Evolutionary conservation across 2,888 invertebrate species (phyloP).

Genomic region (Drosophila melanocephala): DNA sequence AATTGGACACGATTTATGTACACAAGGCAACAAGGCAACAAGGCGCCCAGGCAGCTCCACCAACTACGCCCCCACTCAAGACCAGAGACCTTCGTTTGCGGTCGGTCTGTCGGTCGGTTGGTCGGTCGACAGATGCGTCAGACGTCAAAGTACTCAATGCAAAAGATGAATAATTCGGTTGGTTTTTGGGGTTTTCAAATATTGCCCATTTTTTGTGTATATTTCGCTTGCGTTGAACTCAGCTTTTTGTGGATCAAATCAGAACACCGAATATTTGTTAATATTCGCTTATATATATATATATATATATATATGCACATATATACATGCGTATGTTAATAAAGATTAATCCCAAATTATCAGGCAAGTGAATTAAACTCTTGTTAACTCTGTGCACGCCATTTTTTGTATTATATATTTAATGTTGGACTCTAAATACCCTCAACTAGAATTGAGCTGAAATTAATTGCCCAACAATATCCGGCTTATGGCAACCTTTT

Average conservation of each 20-base stretch:
- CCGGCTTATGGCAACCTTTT: too few species aligned
- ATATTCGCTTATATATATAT: conserved; percentile 1
- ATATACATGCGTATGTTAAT: not conserved
- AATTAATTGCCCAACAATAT: not conserved
- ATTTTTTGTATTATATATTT: conserved; percentile 13
- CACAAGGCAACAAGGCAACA: not conserved
- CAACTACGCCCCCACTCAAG: not conserved
- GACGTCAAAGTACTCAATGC: conserved; percentile 29
- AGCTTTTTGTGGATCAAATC: not conserved
- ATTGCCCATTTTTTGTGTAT: conserved; percentile 7
- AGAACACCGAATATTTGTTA: not conserved
- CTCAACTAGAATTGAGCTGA: not conserved
- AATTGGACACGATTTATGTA: conserved; percentile 62
- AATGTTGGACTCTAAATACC: not conserved
- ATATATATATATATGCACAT: not conserved
- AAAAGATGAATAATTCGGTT: conserved; percentile 36
- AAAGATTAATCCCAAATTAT: not conserved
- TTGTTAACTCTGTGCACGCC: conserved; percentile 7
- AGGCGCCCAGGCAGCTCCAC: not conserved
- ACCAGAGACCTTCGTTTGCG: conserved; percentile 11
- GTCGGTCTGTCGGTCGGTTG: not conserved
- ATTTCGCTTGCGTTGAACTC: not conserved
- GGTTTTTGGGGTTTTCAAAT: conserved; percentile 21
- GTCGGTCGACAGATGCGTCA: not conserved
- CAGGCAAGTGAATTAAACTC: conserved; percentile 6